Base-by-base conservation (phyloP, 2,113 vertebrate genomes). In the Zingel zingel region DNA sequence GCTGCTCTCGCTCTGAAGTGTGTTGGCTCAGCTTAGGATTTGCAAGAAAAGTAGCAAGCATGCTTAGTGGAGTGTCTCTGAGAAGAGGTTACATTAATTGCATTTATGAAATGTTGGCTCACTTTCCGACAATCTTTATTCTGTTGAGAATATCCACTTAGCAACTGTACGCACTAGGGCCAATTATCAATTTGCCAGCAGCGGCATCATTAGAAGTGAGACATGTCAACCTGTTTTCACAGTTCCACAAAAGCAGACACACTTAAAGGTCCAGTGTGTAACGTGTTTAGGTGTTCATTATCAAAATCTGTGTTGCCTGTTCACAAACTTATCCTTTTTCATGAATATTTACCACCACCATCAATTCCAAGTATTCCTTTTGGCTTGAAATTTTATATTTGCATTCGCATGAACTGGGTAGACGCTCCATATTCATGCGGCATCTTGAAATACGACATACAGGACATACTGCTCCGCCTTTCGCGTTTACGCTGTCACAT, bases 21-120 rank as follows among this genome's bases (percentile, higher is more conserved):
- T 70, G 58, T 65, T 74, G 63, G 74, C 74, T 88, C 59, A 58
- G 63, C 25, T 84, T 36, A 43, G 78, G 67, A 67, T 86, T 84
- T 77, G 80, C 78, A 56, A 69, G 76, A 74, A 64, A 67, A 67
- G 66, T 69, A 14, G n/a, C 5, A 10, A 53, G 56, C 14, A 9
- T 57, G 76, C 57, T 84, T 66, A 58, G 48, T 3, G 12, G 50
- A 84, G 57, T 27, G 30, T 77, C 74, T 72, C 12, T 63, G 58
- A 77, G 23, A 59, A 58, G 43, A 74, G 59, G 61, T 79, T 67
- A 23, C 75, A 54, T 63, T 81, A 74, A 71, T 69, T 82, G 47
- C 53, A 65, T 81, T 85, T 59, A 50, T 64, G 19, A 83, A 86
- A 77, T 10, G 15, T 14, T 43, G 45, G 62, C 47, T 80, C 57